Evolutionary conservation across 2,113 vertebrate species (phyloP).

Genomic region (Sylvia atricapilla): DNA sequence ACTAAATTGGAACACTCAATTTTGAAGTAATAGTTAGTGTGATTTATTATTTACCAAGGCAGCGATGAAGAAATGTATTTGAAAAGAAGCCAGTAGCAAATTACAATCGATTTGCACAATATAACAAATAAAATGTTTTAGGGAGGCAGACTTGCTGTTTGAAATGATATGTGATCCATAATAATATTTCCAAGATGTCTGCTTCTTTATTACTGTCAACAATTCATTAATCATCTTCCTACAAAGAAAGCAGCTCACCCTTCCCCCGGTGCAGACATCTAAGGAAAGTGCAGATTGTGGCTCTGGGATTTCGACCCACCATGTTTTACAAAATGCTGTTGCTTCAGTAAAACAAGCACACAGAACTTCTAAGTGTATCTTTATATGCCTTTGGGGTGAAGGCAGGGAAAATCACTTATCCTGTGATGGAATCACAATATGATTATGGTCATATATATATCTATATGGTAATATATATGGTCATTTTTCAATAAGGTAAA

Average conservation of each 20-base stretch:
- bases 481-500: background rate
- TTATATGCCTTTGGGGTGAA: background rate
- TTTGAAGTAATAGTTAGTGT: slow-evolving; percentile 61
- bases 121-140: slow-evolving; percentile 63
- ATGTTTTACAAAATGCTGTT: background rate
- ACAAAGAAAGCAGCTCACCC: background rate
- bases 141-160: slow-evolving; percentile 35
- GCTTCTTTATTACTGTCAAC: slow-evolving; percentile 50
- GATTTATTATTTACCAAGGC: slow-evolving; percentile 64
- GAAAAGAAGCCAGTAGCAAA: slow-evolving; percentile 56
- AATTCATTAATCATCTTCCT: slow-evolving; percentile 59
- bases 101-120: slow-evolving; percentile 65
- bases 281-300: background rate
- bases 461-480: background rate
- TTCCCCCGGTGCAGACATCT: background rate
- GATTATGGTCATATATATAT: too few relatives aligned
- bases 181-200: slow-evolving; percentile 52
- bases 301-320: background rate
- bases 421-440: background rate
- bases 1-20: slow-evolving; percentile 57
- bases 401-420: background rate
- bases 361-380: background rate
- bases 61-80: slow-evolving; percentile 45
- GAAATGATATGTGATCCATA: slow-evolving; percentile 47
- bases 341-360: background rate